Base-by-base conservation (phyloP, 2,888 invertebrate species). In the Pristionchus entomophagus region DNA sequence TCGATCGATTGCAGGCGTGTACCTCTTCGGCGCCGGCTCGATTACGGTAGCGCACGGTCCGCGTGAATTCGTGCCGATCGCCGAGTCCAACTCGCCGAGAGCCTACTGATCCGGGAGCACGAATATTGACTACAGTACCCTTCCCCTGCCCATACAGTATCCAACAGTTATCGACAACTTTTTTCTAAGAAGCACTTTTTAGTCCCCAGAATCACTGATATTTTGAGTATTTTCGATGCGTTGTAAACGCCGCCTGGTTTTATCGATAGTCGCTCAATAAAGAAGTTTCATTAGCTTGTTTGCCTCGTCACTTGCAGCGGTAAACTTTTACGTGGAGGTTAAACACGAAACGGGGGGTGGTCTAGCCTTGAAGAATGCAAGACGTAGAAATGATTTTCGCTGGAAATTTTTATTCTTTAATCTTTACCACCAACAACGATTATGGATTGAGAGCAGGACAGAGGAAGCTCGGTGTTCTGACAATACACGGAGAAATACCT, bases 31-130 rank as follows among this genome's bases (percentile, higher is more conserved):
- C 17, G 90, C 88, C 12, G 92, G 92, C 14, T 92, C 92, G 14
- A 92, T 92, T 84, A 91, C 90, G 38, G 92, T 91, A 73, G 92
- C 92, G 12, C 92, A 92, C 73, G 91, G 91, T 2, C 88, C 88
- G 29, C 86, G 90, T n/a, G 92, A 92, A 86, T 92, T 91, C 86
- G 89, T 92, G 26, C 89, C 90, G 8, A 90, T 90, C 35, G 10
- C 32, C 29, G 89, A 89, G 88, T 89, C 22, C 85, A 89, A 49
- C 83, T 89, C 32, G 85, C 83, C 2, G 49, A 49, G 65, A 41
- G 41, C 29, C 22, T 82, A 4, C 82, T 82, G 41, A 12, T 41
- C 5, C 8, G 32, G n/a, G 45, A 82, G 29, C 32, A 41, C 38
- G 51, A 59, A 26, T 82, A 41, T 80, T n/a, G 41, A 80, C 51